Base-by-base conservation (phyloP, 2,797 vertebrate species). In the Vespertilio murinus region DNA sequence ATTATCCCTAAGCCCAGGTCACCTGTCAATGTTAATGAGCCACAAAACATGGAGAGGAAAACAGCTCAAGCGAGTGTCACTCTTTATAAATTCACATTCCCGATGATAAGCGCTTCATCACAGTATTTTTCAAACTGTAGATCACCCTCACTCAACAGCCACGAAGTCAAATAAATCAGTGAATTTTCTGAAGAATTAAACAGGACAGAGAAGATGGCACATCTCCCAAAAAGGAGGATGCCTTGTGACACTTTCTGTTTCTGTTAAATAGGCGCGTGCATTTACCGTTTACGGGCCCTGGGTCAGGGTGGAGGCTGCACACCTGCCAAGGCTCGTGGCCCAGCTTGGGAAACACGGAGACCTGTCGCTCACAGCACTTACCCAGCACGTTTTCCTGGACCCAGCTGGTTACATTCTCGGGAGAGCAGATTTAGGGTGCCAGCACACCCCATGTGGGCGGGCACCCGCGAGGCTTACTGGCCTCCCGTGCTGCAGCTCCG, bases 21-120 rank as follows among this genome's bases (percentile, higher is more conserved):
- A 88, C 90, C 88, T 87, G 80, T 92, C 83, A 93, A 74, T 85
- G 91, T 86, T 98, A 98, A 98, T 17, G 45, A 4, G 30, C 49
- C 65, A 95, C 96, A 70, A 30, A 93, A 35, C 93, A 45, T 4
- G 14, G 47, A 18, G 79, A 75, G 75, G 77, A 47, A 30, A 67
- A 33, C 2, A 20, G 3, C 1, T 59, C 65, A 67, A 71, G 45
- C 25, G 42, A 45, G 38, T 47, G 12, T 23, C 61, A 59, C 42
- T 47, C 70, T 80, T 61, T 87, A 38, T 87, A 38, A 17, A 30
- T 49, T n/a, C 54, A 25, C 0, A 28, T 69, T 69, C 52, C 45
- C 59, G 64, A 28, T 23, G 45, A 49, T 28, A 2, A 30, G 10
- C 22, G 30, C 61, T 14, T 47, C 35, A 20, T 47, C 47, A 38